Conservation (phyloP, 2,113 vertebrate genomes). For the Nibea albiflora region DNA sequence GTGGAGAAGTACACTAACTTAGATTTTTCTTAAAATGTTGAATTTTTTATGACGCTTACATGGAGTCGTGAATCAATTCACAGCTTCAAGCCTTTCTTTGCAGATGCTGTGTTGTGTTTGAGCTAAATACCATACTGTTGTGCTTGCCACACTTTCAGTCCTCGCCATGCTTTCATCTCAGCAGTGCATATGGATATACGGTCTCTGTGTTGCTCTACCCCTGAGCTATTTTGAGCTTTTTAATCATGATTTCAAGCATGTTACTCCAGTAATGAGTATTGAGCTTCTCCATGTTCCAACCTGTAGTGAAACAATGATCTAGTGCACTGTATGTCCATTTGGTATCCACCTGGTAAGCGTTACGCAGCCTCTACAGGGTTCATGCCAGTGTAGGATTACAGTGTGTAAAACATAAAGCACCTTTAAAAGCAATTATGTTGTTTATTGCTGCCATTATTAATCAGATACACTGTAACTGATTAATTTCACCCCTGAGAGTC, state of each 20-base stretch:
- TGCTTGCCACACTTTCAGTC: conserved; percentile 8
- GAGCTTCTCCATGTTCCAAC: conserved; percentile 28
- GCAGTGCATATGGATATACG: conserved; percentile 12
- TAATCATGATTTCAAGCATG: background rate
- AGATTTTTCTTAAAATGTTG: conserved; percentile 54
- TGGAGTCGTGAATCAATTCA: conserved; percentile 49
- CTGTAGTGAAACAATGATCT: conserved; percentile 7
- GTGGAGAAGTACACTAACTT: conserved; percentile 52
- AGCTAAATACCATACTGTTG: conserved; percentile 24
- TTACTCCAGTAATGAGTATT: conserved; percentile 11
- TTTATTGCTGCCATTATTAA: conserved; percentile 27
- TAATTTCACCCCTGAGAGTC: conserved; percentile 31
- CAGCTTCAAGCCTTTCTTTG: conserved; percentile 30
- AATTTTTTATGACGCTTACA: conserved; percentile 49
- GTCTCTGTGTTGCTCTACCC: conserved; percentile 7
- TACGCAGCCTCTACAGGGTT: background rate
- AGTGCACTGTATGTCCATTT: conserved; percentile 6
- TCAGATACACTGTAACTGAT: conserved; percentile 7
- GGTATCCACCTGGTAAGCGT: conserved; percentile 21
- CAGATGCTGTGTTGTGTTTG: conserved; percentile 24
- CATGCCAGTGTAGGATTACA: conserved; percentile 12
- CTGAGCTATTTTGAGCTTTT: conserved; percentile 18
- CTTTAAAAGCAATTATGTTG: conserved; percentile 8
- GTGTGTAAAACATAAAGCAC: background rate
- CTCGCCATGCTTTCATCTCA: conserved; percentile 11